Percentiles rank a stretch among this genome's conserved stretches.
Evolutionary conservation across 2,113 vertebrate genomes (phyloP).

Genomic region (Fregata magnificens): DNA sequence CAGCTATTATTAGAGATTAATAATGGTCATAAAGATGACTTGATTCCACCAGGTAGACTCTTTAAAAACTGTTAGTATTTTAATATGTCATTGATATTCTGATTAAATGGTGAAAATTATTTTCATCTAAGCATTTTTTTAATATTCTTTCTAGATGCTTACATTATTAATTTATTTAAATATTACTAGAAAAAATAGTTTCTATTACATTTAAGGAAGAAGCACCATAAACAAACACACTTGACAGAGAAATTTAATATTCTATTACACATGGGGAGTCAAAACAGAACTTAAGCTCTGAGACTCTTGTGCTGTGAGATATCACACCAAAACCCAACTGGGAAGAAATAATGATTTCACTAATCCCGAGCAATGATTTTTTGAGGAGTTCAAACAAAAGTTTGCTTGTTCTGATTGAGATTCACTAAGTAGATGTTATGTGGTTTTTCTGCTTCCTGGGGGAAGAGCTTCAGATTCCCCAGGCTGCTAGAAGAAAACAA

Average conservation of each 20-base stretch:
- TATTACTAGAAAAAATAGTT: background rate
- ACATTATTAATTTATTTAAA: background rate
- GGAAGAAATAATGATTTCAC: slow-evolving; percentile 55
- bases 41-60: background rate
- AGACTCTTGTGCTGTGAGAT: background rate
- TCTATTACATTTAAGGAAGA: background rate
- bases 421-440: slow-evolving; percentile 61
- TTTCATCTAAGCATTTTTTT: background rate
- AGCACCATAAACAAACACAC: background rate
- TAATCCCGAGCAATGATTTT: slow-evolving; percentile 40
- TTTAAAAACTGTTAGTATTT: background rate
- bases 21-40: slow-evolving; percentile 49
- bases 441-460: slow-evolving; percentile 63
- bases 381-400: slow-evolving; percentile 64
- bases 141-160: background rate
- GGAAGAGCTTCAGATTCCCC: slow-evolving; percentile 52
- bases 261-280: background rate
- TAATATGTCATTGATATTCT: background rate
- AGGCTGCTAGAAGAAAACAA: slow-evolving; percentile 27
- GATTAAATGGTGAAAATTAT: background rate
- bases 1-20: slow-evolving; percentile 72
- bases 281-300: background rate
- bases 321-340: background rate
- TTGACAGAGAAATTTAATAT: background rate
- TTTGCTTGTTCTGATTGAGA: slow-evolving; percentile 66